Evolutionary conservation across 2,888 invertebrate species (phyloP), one percentile per base, ranked within the genome.

Genomic region (Falcaria lacertinaria): DNA sequence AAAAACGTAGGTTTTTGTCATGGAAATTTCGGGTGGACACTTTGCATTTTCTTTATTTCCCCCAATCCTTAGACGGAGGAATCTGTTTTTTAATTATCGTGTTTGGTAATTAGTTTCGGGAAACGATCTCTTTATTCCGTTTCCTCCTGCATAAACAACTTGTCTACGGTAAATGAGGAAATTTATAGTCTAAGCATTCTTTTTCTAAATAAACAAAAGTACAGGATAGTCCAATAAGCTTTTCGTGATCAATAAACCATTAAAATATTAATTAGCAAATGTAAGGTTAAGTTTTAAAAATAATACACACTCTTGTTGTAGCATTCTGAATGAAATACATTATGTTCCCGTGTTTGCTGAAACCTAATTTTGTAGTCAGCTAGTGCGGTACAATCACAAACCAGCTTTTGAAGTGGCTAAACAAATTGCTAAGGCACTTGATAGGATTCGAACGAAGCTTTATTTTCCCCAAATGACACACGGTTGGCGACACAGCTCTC

Each of bases 31-130:
- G 82, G 81, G 73, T 75, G 79, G 82, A 85, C 83, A 84, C 84
- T 89, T 84, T 83, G 86, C 84, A 87, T 87, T 87, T 83, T 82
- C 85, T 84, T 85, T 82, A 80, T 85, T 79, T 80, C 76, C 75
- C 72, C 69, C 70, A 71, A 79, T 72, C 70, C 75, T 72, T 63
- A 60, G 62, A 65, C 65, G 73, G 60, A 75, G 79, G 70, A 85
- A 84, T 88, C 87, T 87, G 87, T 85, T 87, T 86, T 81, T 87
- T 88, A 88, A 89, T 87, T 87, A 87, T 83, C 86, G 83, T 87
- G 86, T 87, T 89, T 88, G 81, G 84, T 86, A 88, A 89, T 89
- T 89, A 88, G 88, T 87, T 89, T 83, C 73, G 79, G 82, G 82
- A 77, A 83, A 82, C 81, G 85, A 83, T 84, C 80, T 77, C 70